Base-by-base conservation (phyloP, 2,797 vertebrate genomes). In the Poecilia wingei region DNA sequence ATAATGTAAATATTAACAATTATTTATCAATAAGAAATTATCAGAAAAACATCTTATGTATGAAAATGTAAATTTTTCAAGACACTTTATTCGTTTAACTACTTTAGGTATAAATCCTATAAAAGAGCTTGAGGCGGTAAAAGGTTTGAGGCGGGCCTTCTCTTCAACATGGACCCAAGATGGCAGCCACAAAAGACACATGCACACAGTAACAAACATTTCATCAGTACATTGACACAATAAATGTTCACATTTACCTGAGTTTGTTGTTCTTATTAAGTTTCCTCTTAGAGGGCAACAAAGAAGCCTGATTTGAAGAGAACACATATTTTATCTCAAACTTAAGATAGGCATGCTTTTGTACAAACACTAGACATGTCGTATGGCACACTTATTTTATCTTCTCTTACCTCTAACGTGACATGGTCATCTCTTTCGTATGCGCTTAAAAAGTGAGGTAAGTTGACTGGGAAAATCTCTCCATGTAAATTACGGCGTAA, bases 391-490 rank as follows among this genome's bases (percentile, higher is more conserved):
- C 31, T 28, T 2, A 53, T n/a, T 49, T 61, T 61, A 16, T 61
- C 45, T 4, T 45, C 41, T 16, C 68, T 8, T n/a, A 14, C 28
- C n/a, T 7, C 22, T 70, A 70, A 28, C 7, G 12, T 28, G 28
- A 16, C 20, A 41, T 25, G 20, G 7, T 28, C 12, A 45, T 71
- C 22, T 46, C 14, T 45, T 43, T 14, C 39, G 46, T 9, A 49
- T 20, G 13, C 72, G 81, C 57, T 75, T 68, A 73, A 82, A 86
- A 87, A 77, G 46, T 79, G 72, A 76, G 72, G 25, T 84, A 74
- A 79, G 85, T 84, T 45, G 70, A 45, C 74, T 69, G 76, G 87
- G 77, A 91, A 53, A 93, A 93, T 91, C 91, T 90, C 91, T 87
- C 82, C 83, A 77, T 90, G 88, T 88, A 39, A 87, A 43, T 46